Percentiles rank a stretch among this genome's conserved stretches.
Evolutionary conservation across 37 sponge, comb jelly and placozoan genomes (phyloP).

Genomic region (Ephydatia muelleri): DNA sequence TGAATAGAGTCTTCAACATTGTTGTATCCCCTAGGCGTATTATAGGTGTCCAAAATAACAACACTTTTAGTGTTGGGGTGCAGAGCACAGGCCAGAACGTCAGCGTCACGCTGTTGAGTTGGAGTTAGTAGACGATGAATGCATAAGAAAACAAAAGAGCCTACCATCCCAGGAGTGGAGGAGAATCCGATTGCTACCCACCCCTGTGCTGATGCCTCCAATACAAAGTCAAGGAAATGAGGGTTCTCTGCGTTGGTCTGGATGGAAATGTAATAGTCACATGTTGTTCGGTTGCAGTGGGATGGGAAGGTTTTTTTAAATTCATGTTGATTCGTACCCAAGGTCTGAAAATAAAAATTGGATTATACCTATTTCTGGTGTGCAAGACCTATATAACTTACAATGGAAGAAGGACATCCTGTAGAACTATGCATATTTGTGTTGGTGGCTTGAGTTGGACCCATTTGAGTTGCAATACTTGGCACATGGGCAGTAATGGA

Average conservation of each 20-base stretch:
- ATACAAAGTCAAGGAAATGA: background rate
- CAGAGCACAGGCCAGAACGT: background rate
- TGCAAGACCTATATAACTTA: background rate
- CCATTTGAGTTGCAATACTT: background rate
- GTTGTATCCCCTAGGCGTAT: background rate
- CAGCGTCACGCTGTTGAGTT: background rate
- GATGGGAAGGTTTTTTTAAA: background rate
- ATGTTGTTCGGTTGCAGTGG: background rate
- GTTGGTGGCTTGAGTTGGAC: background rate
- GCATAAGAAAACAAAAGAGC: background rate
- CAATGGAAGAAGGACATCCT: background rate
- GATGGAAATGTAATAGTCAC: background rate
- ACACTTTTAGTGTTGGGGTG: background rate
- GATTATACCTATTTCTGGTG: no score
- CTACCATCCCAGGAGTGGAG: background rate
- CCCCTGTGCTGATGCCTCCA: background rate
- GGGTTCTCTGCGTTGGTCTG: background rate
- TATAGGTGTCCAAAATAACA: background rate
- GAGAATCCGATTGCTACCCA: background rate
- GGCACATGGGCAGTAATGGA: background rate
- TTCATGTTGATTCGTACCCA: background rate
- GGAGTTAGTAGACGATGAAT: background rate
- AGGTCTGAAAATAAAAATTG: background rate
- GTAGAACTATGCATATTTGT: background rate
- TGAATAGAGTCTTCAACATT: background rate